Percentiles rank a stretch among this genome's conserved stretches.
These are phyloP conservation scores for Neotragus pygmaeus DNA, from an alignment of 2,113 vertebrate genomes.

Conservation along the genomic window DNA sequence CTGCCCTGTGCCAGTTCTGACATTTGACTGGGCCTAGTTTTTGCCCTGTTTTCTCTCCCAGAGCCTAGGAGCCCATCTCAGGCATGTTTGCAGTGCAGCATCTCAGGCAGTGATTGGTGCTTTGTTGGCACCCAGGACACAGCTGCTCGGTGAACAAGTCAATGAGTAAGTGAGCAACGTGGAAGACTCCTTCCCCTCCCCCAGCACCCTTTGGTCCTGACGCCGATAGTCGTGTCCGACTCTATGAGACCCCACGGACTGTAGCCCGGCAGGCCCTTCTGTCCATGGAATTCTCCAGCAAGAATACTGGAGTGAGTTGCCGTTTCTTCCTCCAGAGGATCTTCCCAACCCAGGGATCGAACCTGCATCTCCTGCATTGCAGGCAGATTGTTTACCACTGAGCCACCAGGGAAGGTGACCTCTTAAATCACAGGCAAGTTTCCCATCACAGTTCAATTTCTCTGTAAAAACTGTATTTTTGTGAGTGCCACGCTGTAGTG, in stretches of 20 bases:
- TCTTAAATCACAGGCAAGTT: background rate
- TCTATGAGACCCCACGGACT: background rate
- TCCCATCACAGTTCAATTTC: accelerated
- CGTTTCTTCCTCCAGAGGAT: background rate
- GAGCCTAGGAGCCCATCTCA: accelerated
- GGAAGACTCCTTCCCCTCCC: background rate
- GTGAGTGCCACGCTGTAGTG: accelerated
- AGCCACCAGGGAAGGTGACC: background rate
- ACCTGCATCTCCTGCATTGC: background rate
- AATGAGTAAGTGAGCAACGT: accelerated
- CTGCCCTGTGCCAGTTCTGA: background rate
- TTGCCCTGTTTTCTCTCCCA: background rate
- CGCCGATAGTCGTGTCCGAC: accelerated
- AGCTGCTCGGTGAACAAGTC: background rate
- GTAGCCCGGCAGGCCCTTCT: background rate
- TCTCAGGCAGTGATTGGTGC: accelerated
- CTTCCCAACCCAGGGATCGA: background rate
- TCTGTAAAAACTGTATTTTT: accelerated
- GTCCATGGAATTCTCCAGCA: background rate
- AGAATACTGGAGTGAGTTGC: background rate
- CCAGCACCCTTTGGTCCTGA: background rate
- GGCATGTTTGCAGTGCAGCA: accelerated
- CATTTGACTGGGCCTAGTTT: accelerated
- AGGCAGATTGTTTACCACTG: background rate
- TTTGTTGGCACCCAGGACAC: background rate